phyloP scores from a whole-genome alignment of 2,888 invertebrate genomes.

The Cyaniris semiargus region DNA sequence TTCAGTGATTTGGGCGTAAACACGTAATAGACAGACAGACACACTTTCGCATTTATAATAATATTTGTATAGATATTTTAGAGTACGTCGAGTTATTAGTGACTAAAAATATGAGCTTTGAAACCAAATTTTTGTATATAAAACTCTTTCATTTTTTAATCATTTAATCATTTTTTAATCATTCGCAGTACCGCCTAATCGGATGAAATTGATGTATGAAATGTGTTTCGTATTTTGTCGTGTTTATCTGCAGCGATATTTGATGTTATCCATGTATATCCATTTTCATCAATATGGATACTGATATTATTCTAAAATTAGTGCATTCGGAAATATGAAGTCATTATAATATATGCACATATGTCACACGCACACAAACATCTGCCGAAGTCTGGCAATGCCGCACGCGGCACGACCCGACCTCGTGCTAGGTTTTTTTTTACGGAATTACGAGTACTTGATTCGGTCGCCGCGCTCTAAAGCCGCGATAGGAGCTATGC shows the following conservation, averaged over 20 bases:
- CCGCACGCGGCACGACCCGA: too few species aligned
- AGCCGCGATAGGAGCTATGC: too few species aligned
- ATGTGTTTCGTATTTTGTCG: background rate
- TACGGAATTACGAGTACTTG: too few species aligned
- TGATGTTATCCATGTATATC: background rate
- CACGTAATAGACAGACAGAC: too few species aligned
- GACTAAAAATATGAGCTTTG: background rate
- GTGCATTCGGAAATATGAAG: background rate
- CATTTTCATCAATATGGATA: background rate
- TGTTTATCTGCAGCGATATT: background rate
- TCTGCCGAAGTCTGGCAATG: too few species aligned
- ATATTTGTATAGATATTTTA: too few species aligned
- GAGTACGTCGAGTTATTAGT: too few species aligned
- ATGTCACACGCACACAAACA: too few species aligned
- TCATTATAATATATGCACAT: background rate
- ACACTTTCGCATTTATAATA: too few species aligned
- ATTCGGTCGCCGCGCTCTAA: too few species aligned
- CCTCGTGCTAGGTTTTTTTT: too few species aligned
- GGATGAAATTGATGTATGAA: conserved; percentile 13
- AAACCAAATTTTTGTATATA: background rate
- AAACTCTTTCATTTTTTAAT: background rate
- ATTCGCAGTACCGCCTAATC: background rate
- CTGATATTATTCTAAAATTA: background rate
- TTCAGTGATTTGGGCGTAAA: too few species aligned
- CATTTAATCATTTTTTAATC: background rate